Evolutionary conservation across 2,888 invertebrate genomes (phyloP).

Genomic region (Listrodromus nycthemerus): DNA sequence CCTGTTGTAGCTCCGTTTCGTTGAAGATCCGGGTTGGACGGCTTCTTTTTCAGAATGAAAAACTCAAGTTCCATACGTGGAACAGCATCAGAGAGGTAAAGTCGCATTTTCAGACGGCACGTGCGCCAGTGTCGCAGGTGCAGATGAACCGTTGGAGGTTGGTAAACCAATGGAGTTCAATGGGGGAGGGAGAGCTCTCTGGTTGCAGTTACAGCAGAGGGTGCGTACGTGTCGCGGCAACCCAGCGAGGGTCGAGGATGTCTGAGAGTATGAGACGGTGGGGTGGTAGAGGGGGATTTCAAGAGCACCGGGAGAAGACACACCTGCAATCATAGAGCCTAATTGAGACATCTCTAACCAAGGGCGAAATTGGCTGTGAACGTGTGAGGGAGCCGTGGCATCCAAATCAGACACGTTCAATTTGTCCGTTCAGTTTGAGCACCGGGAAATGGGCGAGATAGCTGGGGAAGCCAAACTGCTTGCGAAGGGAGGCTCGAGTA

Average conservation of each 20-base stretch:
- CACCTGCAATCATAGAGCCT: slow-evolving; percentile 68
- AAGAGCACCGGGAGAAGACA: slow-evolving; percentile 32
- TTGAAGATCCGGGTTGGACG: not conserved
- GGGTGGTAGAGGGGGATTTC: not conserved
- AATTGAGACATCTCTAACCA: slow-evolving; percentile 72
- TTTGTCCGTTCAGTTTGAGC: slow-evolving; percentile 59
- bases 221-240: slow-evolving; percentile 16
- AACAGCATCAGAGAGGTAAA: not conserved
- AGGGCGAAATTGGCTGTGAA: slow-evolving; percentile 74
- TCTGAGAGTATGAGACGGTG: not conserved
- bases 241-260: not conserved
- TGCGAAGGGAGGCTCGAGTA: slow-evolving; percentile 7
- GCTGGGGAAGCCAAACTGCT: not conserved
- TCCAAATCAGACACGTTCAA: slow-evolving; percentile 66
- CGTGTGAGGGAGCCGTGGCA: slow-evolving; percentile 57
- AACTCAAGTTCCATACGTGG: not conserved
- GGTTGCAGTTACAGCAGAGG: slow-evolving; percentile 18
- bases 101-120: not conserved
- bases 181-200: not conserved
- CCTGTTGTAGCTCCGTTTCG: not conserved
- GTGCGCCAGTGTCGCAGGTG: not conserved
- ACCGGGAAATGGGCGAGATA: slow-evolving; percentile 13
- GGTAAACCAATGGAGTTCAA: not conserved
- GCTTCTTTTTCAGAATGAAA: not conserved
- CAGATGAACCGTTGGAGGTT: not conserved